Evolutionary conservation across 2,888 invertebrate genomes (phyloP), one percentile per base, ranked within the genome.

Genomic region (Syrista parreyssii): DNA sequence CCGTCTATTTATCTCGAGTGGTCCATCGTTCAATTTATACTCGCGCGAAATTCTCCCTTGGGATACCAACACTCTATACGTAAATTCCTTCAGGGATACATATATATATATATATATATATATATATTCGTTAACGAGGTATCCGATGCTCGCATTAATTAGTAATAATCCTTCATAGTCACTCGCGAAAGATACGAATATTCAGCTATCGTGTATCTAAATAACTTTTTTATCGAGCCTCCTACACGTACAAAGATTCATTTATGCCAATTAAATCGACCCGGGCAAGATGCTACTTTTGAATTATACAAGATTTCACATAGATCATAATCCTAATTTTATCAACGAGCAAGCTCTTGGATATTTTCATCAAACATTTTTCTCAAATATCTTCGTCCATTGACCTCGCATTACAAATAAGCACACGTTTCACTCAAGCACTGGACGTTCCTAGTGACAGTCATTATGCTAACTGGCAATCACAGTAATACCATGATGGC

Each of bases 381-480:
- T 0, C 1, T 15, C 4, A 55, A 6, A 2, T 23, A 23, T 23
- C 55, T 2, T 2, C 55, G 55, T 23, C 23, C 55, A 9, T 55
- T 55, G 55, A 55, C 55, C 55, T 55, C 55, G 23, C 55, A 55
- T 23, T 9, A 55, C 55, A 9, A 55, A 55, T 55, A 55, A 55
- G 55, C 55, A 23, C 55, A 55, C 55, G 55, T 55, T 55, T 55
- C 55, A 23, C 55, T 55, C 55, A 23, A 55, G 9, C 55, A 55
- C 40, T 55, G 23, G 9, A 55, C 23, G 40, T 23, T 23, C 23
- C 40, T 55, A 55, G 40, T 55, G 87, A 88, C 83, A 84, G 84
- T 88, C 87, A 88, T 89, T 89, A 89, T 85, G 86, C 87, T 88
- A 90, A 90, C 87, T 87, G 88, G 88, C 89, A 89, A 90, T 89